Base-by-base conservation (phyloP, 2,797 vertebrate genomes). In the Karalla daura region DNA sequence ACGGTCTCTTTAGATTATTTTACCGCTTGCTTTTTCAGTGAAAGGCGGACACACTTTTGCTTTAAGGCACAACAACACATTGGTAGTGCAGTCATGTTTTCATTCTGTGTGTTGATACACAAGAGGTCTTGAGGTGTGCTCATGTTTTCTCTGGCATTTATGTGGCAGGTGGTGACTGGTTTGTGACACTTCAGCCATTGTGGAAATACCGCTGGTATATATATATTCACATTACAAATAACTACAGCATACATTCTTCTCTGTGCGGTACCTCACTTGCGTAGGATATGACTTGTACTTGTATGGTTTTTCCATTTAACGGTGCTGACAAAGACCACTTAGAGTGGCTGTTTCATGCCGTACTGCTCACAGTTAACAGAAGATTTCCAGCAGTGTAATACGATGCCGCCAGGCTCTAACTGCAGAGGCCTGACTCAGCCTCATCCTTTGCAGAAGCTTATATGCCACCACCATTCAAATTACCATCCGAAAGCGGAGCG, bases 321-420 rank as follows among this genome's bases (percentile, higher is more conserved):
- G 50, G 13, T 15, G 46, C 64, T 83, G 35, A 63, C 55, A 70
- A 58, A 60, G 49, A 62, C 39, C 67, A 65, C 69, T 80, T 76
- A 70, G 54, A 62, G 39, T 75, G 52, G 76, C 76, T 30, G 58
- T 52, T 58, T 73, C 5, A 20, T 68, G 72, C 78, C 68, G 14
- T 80, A 50, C 45, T 69, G 51, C 69, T 78, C 63, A 51, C 67
- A 52, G 64, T 81, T 74, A 86, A 78, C 65, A 71, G 78, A 85
- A 85, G 56, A 78, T 76, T 85, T 84, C 70, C 80, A 80, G 80
- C 81, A 46, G 67, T 68, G 86, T 87, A 87, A 86, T 74, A 70
- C 50, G 74, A 90, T 72, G 70, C 81, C 3, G 18, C 49, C 66
- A 60, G 59, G 73, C 61, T 28, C 33, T 75, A 32, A 54, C 64